A percentile compares a stretch with the other conserved stretches of the same genome.
These are phyloP conservation scores for Wiebesia pumilae DNA, from an alignment of 1,140 invertebrate species.

Conservation along the genomic window DNA sequence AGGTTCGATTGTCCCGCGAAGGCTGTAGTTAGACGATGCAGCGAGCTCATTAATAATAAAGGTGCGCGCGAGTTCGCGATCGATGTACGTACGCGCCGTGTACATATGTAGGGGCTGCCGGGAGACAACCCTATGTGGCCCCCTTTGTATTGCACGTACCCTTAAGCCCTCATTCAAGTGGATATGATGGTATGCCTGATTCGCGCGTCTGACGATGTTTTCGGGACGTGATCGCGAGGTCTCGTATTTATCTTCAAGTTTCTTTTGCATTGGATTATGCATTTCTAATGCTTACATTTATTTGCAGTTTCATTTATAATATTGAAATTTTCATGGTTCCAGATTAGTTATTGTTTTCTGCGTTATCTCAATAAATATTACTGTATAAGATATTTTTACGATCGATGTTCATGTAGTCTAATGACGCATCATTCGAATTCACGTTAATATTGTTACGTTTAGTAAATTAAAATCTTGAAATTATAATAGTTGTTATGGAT, in stretches of 20 bases:
- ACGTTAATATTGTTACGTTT: neutral
- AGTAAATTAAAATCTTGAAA: neutral
- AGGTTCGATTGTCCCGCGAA: neutral
- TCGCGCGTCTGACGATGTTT: constrained; percentile 11
- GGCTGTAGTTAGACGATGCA: constrained; percentile 55
- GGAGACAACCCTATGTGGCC: too few relatives aligned
- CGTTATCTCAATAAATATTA: neutral
- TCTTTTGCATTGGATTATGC: neutral
- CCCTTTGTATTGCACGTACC: too few relatives aligned
- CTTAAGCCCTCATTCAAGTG: constrained; percentile 42
- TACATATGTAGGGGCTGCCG: constrained; percentile 14
- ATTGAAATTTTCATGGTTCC: neutral
- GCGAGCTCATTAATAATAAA: constrained; percentile 70
- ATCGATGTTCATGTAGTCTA: neutral
- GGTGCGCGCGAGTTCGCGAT: constrained; percentile 67
- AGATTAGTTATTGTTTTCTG: neutral
- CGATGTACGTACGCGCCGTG: constrained; percentile 58
- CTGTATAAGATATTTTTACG: neutral
- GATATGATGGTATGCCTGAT: constrained; percentile 42
- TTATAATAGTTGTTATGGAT: too few relatives aligned
- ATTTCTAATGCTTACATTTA: neutral
- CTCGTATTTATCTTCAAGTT: too few relatives aligned
- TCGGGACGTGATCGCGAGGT: constrained; percentile 39
- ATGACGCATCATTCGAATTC: neutral
- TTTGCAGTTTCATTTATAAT: neutral